phyloP scores from a whole-genome alignment of 2,888 invertebrate genomes.

The Lepidochitona cinerea region DNA sequence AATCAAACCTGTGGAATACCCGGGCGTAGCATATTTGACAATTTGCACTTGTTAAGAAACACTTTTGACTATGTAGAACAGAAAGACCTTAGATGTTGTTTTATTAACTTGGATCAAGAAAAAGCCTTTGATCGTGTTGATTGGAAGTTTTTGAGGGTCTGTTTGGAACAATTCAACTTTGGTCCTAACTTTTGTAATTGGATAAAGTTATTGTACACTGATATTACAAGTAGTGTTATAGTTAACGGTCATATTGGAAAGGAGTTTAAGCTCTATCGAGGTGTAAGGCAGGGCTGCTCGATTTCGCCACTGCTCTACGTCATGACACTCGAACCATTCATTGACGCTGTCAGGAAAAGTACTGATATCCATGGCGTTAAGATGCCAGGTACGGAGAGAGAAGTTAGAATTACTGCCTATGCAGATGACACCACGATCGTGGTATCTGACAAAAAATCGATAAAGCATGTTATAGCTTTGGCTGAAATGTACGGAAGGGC shows the following conservation, averaged over 20 bases:
- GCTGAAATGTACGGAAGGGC: constrained; percentile 7
- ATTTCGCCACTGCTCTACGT: no score
- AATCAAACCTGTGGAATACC: constrained; percentile 36
- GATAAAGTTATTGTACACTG: no score
- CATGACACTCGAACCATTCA: no score
- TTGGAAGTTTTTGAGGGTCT: constrained; percentile 30
- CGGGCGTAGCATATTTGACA: constrained; percentile 36
- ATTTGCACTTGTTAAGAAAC: constrained; percentile 31
- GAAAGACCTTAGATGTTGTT: constrained; percentile 26
- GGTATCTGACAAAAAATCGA: not conserved
- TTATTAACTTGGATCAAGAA: constrained; percentile 38
- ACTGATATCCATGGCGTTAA: constrained; percentile 18
- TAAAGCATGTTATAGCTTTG: not conserved
- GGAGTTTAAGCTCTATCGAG: no score
- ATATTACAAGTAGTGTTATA: no score
- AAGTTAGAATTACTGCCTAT: constrained; percentile 5
- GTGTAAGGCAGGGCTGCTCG: no score
- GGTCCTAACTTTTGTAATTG: constrained; percentile 26
- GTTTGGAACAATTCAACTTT: constrained; percentile 34
- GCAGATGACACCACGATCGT: constrained; percentile 14
- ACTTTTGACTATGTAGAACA: constrained; percentile 34
- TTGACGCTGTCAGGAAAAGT: no score
- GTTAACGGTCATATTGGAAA: no score
- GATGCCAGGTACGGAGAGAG: constrained; percentile 7
- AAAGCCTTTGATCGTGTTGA: constrained; percentile 43